Evolutionary conservation across 2,797 vertebrate species (phyloP).

Genomic region (Oceanodroma leucorhoa): DNA sequence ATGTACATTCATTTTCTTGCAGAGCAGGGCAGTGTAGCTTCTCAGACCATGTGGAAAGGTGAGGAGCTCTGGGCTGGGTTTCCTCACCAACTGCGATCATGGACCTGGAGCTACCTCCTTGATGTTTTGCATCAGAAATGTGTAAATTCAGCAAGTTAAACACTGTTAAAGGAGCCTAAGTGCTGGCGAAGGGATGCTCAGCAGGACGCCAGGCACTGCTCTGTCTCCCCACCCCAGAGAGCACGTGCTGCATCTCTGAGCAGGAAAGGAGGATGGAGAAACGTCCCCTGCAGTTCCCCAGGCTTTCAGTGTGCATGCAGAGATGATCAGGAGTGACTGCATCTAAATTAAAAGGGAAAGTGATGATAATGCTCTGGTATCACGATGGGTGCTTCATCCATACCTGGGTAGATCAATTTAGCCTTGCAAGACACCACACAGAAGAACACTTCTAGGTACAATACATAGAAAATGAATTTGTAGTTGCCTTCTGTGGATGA

Average conservation of each 20-base stretch:
- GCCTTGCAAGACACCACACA: not conserved
- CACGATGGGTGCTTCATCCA: rapidly evolving
- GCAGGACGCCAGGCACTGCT: not conserved
- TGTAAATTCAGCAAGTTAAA: not conserved
- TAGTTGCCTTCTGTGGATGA: not conserved
- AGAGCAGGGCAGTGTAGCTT: not conserved
- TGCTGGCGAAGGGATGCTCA: not conserved
- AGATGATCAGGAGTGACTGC: not conserved
- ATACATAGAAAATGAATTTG: not conserved
- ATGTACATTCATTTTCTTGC: not conserved
- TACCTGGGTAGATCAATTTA: not conserved
- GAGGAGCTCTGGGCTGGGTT: not conserved
- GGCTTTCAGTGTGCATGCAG: not conserved
- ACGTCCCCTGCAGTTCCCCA: not conserved
- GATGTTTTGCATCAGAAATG: not conserved
- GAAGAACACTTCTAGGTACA: not conserved
- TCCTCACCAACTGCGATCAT: not conserved
- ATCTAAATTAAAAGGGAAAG: not conserved
- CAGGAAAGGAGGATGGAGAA: not conserved
- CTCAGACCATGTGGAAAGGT: not conserved
- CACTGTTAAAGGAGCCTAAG: not conserved
- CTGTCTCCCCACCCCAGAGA: not conserved
- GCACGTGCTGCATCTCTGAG: not conserved
- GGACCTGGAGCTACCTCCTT: not conserved
- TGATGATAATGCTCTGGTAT: not conserved